These are phyloP conservation scores for Halocynthia roretzi DNA, from an alignment of 23 tunicate genomes.

Conservation along the genomic window DNA sequence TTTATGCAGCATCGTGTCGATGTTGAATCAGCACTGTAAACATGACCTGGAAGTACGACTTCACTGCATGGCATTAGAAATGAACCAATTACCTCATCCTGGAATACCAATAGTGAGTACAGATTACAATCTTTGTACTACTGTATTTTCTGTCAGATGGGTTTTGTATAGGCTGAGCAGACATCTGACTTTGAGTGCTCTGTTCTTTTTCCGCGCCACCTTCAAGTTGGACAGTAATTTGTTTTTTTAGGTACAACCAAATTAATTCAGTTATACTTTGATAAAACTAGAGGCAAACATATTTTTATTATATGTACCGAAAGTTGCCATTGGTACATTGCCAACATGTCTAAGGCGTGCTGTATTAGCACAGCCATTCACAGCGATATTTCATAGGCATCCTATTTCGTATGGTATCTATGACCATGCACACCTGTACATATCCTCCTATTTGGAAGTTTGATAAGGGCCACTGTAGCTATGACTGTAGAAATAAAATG, in stretches of 20 bases:
- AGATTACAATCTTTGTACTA: not conserved
- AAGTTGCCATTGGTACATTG: no score
- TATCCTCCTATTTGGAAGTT: not conserved
- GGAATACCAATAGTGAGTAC: conserved; percentile 40
- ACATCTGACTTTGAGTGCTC: no score
- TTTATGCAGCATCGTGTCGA: conserved; percentile 37
- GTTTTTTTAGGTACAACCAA: no score
- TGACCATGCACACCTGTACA: no score
- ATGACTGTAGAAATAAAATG: not conserved
- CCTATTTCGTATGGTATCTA: no score
- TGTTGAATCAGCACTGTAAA: conserved; percentile 56
- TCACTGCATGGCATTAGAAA: conserved; percentile 18
- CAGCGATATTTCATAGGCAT: no score
- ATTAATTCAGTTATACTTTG: no score
- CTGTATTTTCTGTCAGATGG: not conserved
- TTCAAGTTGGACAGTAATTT: no score
- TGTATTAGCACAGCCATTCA: not conserved
- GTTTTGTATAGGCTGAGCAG: not conserved
- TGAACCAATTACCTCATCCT: conserved; percentile 13
- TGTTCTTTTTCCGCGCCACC: no score
- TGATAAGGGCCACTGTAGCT: not conserved
- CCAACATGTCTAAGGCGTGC: no score
- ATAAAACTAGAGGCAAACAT: no score
- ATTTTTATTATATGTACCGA: no score
- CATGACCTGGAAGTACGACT: conserved; percentile 29